phyloP scores from a whole-genome alignment of 2,888 invertebrate species.

The Drosophila vallismaia region DNA sequence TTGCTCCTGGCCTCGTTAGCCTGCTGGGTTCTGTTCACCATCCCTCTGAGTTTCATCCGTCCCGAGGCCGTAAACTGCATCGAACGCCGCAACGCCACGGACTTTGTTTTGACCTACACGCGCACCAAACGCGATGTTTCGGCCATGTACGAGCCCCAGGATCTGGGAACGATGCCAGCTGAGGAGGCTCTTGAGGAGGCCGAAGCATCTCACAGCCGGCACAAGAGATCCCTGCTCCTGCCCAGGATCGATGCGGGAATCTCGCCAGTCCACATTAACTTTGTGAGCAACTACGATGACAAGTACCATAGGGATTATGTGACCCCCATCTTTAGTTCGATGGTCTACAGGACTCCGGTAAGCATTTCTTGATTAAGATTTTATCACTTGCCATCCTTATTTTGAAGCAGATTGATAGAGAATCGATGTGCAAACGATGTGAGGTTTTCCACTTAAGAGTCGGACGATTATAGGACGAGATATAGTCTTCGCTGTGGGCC shows the following conservation, averaged over 20 bases:
- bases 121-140: conserved; percentile 84
- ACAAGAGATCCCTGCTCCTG: conserved; percentile 74
- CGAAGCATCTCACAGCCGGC: conserved; percentile 65
- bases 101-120: conserved; percentile 86
- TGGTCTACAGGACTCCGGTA: conserved; percentile 91
- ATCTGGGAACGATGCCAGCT: conserved; percentile 38
- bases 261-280: conserved; percentile 90
- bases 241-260: conserved; percentile 82
- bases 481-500: background rate
- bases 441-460: background rate
- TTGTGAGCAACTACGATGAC: conserved; percentile 90
- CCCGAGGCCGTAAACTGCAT: conserved; percentile 97
- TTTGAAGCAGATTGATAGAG: no score
- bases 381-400: no score
- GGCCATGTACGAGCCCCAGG: conserved; percentile 60
- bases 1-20: conserved; percentile 95
- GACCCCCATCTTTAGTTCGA: conserved; percentile 95
- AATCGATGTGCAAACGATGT: no score
- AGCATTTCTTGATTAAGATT: conserved; percentile 8
- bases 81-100: conserved; percentile 86
- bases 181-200: conserved; percentile 43
- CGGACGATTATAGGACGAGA: background rate
- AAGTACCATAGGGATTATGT: conserved; percentile 90
- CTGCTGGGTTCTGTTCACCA: conserved; percentile 98
- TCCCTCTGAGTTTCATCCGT: conserved; percentile 97